These are phyloP conservation scores for Drosophila rufa DNA, from an alignment of 1,140 invertebrate species.

Conservation along the genomic window DNA sequence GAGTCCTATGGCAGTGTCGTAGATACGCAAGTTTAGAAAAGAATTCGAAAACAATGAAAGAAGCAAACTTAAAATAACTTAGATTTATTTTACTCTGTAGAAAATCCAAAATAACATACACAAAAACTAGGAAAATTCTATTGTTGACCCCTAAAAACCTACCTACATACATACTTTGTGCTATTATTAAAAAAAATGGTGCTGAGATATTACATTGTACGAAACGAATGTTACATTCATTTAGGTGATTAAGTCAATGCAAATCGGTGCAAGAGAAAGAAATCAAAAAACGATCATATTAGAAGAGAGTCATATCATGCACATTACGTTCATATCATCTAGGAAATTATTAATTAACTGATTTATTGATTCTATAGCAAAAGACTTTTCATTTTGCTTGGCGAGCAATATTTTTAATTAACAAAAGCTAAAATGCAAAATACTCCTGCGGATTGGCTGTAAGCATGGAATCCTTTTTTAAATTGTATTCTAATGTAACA, in stretches of 20 bases:
- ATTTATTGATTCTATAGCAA: slow-evolving; percentile 46
- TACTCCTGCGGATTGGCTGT: not conserved
- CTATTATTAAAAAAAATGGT: slow-evolving; percentile 65
- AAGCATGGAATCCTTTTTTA: not conserved
- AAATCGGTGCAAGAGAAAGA: slow-evolving; percentile 18
- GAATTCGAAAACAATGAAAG: slow-evolving; percentile 13
- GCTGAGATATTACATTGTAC: slow-evolving; percentile 69
- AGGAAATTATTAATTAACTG: slow-evolving; percentile 39
- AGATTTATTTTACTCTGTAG: slow-evolving; percentile 54
- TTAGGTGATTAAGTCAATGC: slow-evolving; percentile 55
- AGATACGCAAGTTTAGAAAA: slow-evolving; percentile 67
- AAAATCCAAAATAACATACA: slow-evolving; percentile 25
- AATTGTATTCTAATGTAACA: slow-evolving; percentile 2
- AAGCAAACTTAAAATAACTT: slow-evolving; percentile 36
- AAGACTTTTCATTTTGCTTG: slow-evolving; percentile 59
- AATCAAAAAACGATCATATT: slow-evolving; percentile 55
- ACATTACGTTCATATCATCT: slow-evolving; percentile 64
- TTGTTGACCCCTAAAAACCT: slow-evolving; percentile 48
- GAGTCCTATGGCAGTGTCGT: slow-evolving; percentile 67
- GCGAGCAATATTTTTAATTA: slow-evolving; percentile 48
- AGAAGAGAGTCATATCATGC: slow-evolving; percentile 50
- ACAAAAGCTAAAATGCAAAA: slow-evolving; percentile 20
- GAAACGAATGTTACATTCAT: slow-evolving; percentile 70
- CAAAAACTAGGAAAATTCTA: slow-evolving; percentile 50
- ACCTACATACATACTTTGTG: slow-evolving; percentile 55